Evolutionary conservation across 1,140 invertebrate species (phyloP).

Genomic region (Zaprionus vittiger): DNA sequence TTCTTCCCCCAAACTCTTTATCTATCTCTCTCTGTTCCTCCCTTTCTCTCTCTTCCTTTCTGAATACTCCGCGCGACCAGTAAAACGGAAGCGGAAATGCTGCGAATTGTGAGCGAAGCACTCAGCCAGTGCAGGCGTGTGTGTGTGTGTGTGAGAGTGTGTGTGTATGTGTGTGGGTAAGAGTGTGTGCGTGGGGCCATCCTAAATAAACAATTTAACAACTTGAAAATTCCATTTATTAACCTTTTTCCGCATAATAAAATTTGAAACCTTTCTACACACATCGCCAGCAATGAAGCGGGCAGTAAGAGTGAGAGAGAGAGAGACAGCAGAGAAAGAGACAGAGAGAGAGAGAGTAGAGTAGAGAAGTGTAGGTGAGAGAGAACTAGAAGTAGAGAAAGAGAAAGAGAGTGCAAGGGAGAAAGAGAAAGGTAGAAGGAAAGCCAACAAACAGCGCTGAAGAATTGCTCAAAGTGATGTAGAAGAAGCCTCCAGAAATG

Average conservation of each 20-base stretch:
- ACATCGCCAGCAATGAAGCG: slow-evolving; percentile 11
- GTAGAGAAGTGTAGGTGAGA: neutral
- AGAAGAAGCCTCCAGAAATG: slow-evolving; percentile 18
- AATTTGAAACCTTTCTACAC: slow-evolving; percentile 54
- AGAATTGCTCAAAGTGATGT: slow-evolving; percentile 33
- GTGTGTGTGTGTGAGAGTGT: neutral
- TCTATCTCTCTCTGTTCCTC: neutral
- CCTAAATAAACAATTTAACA: slow-evolving; percentile 72
- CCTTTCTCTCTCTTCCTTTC: neutral
- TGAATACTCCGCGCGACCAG: neutral
- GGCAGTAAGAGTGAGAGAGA: slow-evolving; percentile 5
- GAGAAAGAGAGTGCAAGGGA: neutral
- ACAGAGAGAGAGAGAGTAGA: neutral
- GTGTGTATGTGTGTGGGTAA: slow-evolving; percentile 7
- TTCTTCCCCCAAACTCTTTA: neutral
- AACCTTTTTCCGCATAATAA: slow-evolving; percentile 69
- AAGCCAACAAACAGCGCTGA: slow-evolving; percentile 1
- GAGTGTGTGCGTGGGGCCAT: slow-evolving; percentile 35
- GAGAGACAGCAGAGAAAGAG: neutral
- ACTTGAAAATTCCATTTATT: slow-evolving; percentile 70
- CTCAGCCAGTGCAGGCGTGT: slow-evolving; percentile 17
- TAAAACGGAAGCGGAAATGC: slow-evolving; percentile 51
- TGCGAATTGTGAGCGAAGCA: slow-evolving; percentile 27
- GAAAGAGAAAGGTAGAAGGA: neutral
- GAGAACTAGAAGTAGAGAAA: neutral